Percentiles rank a stretch among this genome's conserved stretches.
Evolutionary conservation across 2,888 invertebrate genomes (phyloP).

Genomic region (Acanthacorydalis orientalis): DNA sequence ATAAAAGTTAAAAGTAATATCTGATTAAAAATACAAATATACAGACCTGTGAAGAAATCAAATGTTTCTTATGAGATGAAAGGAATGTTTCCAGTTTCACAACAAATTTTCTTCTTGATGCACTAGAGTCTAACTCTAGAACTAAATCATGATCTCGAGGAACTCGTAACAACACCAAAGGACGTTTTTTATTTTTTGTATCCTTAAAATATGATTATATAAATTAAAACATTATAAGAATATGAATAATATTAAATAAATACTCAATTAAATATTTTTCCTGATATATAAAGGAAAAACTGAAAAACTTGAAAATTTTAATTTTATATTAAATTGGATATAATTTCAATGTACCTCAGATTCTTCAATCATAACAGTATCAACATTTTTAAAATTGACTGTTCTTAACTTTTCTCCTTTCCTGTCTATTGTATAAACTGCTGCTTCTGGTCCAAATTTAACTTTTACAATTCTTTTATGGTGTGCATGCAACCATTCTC

Average conservation of each 20-base stretch:
- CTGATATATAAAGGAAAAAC: neutral
- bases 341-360: conserved; percentile 47
- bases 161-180: conserved; percentile 64
- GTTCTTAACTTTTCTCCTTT: conserved; percentile 83
- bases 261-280: neutral
- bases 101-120: conserved; percentile 69
- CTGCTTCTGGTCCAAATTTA: conserved; percentile 76
- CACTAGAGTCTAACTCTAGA: conserved; percentile 70
- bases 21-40: neutral
- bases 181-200: conserved; percentile 53
- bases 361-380: conserved; percentile 70
- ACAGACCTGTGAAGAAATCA: conserved; percentile 51
- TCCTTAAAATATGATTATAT: conserved; percentile 27
- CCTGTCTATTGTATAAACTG: conserved; percentile 71
- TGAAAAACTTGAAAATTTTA: neutral
- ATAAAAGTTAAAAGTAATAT: neutral
- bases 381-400: conserved; percentile 58
- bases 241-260: neutral
- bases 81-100: conserved; percentile 76
- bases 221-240: conserved; percentile 6
- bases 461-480: conserved; percentile 78
- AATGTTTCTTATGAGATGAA: conserved; percentile 63
- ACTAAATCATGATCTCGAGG: conserved; percentile 86
- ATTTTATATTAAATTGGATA: neutral
- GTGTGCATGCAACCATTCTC: conserved; percentile 88